These are phyloP conservation scores for Automeris io DNA, from an alignment of 2,888 invertebrate genomes.

Conservation along the genomic window DNA sequence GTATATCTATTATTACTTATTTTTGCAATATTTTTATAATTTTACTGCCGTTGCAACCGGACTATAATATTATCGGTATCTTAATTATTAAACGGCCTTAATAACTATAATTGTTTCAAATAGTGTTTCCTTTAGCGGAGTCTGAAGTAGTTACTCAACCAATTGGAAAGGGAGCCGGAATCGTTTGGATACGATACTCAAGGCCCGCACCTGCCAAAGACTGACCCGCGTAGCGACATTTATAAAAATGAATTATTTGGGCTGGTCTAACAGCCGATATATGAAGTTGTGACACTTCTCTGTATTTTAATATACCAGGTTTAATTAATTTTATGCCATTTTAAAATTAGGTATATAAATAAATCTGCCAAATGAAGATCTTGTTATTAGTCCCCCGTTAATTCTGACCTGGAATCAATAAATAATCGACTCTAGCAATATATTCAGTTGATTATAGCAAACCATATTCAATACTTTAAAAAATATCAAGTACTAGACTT, in stretches of 20 bases:
- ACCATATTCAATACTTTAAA: no score
- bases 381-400: no score
- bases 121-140: conserved; percentile 34
- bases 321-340: no score
- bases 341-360: no score
- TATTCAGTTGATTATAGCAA: no score
- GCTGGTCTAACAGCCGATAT: conserved; percentile 25
- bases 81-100: conserved; percentile 24
- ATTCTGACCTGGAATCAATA: no score
- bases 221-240: conserved; percentile 29
- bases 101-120: conserved; percentile 38
- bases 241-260: conserved; percentile 37
- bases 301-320: no score
- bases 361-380: no score
- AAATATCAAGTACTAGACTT: no score
- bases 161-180: conserved; percentile 68
- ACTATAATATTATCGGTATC: not conserved
- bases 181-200: conserved; percentile 45
- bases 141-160: conserved; percentile 34
- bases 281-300: conserved; percentile 20
- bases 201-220: conserved; percentile 42
- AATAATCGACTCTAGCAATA: no score
- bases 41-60: not conserved
- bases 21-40: no score
- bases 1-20: no score